Evolutionary conservation across 2,113 vertebrate genomes (phyloP), one percentile per base, ranked within the genome.

Genomic region (Uria lomvia): DNA sequence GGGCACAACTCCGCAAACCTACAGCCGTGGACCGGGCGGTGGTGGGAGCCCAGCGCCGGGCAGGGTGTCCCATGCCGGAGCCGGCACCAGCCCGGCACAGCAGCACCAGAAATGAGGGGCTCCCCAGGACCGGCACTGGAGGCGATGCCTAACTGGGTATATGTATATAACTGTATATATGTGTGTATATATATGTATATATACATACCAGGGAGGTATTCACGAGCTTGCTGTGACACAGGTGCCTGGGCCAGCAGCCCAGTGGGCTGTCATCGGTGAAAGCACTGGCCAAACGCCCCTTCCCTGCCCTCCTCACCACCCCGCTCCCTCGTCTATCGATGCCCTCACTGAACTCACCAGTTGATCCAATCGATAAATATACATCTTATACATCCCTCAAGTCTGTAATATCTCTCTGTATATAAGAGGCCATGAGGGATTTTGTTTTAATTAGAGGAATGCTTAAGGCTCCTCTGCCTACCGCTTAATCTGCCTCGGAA

Each of bases 391-490:
- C 84, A 56, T n/a, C 27, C 74, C 45, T 78, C 47, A 82, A 49
- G 67, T 34, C 74, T 49, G 47, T 56, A 81, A 78, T 55, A 73
- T 53, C 60, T 80, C 71, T 70, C 73, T 66, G 70, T 59, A 34
- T 58, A 20, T 22, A 85, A 92, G 36, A 78, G 58, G 81, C 87
- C 93, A 62, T 0, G 3, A 72, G 91, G 93, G 94, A 87, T 93
- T 96, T 95, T 81, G 74, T 82, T 95, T 97, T 96, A 96, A 95
- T 96, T 96, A 96, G 70, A 94, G 45, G 66, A 65, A 60, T 45
- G 87, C 92, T 96, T 63, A 63, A 90, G 66, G 81, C 81, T 92
- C 36, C 86, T 55, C 73, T 91, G 76, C 73, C 88, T 79, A 32
- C 47, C 0, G 17, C 50, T 93, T 91, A 34, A 91, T 78, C 11